phyloP scores from a whole-genome alignment of 2,113 vertebrate genomes.

The Misgurnus mizolepis region DNA sequence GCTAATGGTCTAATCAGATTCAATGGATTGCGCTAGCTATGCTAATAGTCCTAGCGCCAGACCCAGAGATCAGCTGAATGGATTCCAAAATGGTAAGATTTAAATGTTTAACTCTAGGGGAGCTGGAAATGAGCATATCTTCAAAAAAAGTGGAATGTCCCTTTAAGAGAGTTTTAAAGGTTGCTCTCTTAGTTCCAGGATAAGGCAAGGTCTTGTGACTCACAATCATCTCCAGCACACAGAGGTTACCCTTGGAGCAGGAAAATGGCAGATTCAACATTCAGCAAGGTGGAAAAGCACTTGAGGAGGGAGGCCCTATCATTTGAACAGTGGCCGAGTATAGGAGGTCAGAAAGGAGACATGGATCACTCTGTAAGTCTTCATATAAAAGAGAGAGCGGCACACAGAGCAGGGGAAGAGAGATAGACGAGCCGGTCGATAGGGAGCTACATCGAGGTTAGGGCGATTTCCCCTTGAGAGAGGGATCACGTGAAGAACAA shows the following conservation, averaged over 20 bases:
- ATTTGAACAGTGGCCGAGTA: slow-evolving; percentile 33
- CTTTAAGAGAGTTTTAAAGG: neutral
- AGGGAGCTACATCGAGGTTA: slow-evolving; percentile 23
- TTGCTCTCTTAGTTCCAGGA: slow-evolving; percentile 18
- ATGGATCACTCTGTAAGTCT: slow-evolving; percentile 54
- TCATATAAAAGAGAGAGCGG: slow-evolving; percentile 48
- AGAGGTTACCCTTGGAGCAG: slow-evolving; percentile 28
- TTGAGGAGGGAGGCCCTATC: slow-evolving; percentile 19
- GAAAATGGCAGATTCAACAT: slow-evolving; percentile 27
- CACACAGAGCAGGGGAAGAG: slow-evolving; percentile 32
- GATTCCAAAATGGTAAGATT: too few relatives aligned
- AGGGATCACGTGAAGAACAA: slow-evolving; percentile 34
- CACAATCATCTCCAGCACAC: slow-evolving; percentile 4
- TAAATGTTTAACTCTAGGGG: too few relatives aligned
- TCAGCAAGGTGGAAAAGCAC: slow-evolving; percentile 24
- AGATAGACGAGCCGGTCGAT: slow-evolving; percentile 43
- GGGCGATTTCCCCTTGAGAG: slow-evolving; percentile 38
- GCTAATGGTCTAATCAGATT: too few relatives aligned
- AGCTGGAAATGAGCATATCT: too few relatives aligned
- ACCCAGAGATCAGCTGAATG: too few relatives aligned
- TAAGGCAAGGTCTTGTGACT: neutral
- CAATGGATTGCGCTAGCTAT: too few relatives aligned
- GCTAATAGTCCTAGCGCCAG: too few relatives aligned
- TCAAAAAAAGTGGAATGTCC: too few relatives aligned
- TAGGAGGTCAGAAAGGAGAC: slow-evolving; percentile 33